These are phyloP conservation scores for Drosophila longiperda DNA, from an alignment of 2,888 invertebrate genomes.

Conservation along the genomic window DNA sequence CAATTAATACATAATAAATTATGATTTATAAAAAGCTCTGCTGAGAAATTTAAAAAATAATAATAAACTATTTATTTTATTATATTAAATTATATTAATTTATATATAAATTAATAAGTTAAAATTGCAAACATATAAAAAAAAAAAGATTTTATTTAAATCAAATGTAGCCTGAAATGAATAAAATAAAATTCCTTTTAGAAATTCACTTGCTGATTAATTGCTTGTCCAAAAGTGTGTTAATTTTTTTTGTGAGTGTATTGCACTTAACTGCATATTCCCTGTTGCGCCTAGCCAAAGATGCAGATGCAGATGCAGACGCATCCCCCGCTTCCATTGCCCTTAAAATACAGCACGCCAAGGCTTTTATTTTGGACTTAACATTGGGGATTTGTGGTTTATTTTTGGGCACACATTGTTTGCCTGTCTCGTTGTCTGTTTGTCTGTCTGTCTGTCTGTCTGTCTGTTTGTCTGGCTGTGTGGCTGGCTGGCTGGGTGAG, in stretches of 20 bases:
- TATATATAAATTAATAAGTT: too few relatives aligned
- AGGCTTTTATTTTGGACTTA: slow-evolving; percentile 62
- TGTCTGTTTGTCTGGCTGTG: neutral
- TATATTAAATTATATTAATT: too few relatives aligned
- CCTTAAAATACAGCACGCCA: neutral
- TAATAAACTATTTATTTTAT: too few relatives aligned
- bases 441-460: neutral
- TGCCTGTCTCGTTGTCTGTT: neutral
- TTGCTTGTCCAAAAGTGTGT: neutral
- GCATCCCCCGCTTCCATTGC: slow-evolving; percentile 16
- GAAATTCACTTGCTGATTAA: neutral
- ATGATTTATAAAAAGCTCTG: neutral
- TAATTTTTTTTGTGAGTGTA: neutral
- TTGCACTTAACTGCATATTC: slow-evolving; percentile 1
- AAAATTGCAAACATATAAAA: too few relatives aligned
- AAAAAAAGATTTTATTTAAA: neutral
- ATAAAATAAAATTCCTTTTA: neutral
- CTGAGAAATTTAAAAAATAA: neutral
- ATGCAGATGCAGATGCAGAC: slow-evolving; percentile 6
- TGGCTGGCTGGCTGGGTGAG: slow-evolving; percentile 27
- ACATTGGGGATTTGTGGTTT: slow-evolving; percentile 73
- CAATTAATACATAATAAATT: neutral
- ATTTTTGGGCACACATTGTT: slow-evolving; percentile 58
- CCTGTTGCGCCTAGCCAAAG: neutral
- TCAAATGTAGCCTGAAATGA: neutral